phyloP scores from a whole-genome alignment of 2,113 vertebrate genomes.

The Tapirus terrestris region DNA sequence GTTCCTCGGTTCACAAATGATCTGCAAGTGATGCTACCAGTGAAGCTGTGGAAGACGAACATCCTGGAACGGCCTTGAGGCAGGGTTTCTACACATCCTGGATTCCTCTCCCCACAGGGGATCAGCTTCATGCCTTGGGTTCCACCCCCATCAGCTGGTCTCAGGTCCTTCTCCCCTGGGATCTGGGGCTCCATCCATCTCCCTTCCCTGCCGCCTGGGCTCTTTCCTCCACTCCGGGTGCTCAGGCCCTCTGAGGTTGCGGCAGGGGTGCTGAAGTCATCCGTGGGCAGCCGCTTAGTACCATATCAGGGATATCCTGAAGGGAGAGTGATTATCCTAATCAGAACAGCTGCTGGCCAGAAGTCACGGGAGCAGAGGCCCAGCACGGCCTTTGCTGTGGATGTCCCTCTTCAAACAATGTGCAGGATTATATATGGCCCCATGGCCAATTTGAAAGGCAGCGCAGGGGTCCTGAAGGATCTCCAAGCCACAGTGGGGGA shows the following conservation, averaged over 20 bases:
- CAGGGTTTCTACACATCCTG: background rate
- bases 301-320: too few species aligned
- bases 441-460: background rate
- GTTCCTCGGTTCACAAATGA: background rate
- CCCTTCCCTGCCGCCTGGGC: background rate
- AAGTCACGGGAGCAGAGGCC: background rate
- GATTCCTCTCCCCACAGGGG: background rate
- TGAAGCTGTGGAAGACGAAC: background rate
- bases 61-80: background rate
- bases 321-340: background rate
- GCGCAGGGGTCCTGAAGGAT: background rate
- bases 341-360: background rate
- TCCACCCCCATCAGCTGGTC: background rate
- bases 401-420: background rate
- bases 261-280: background rate
- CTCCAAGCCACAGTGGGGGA: background rate
- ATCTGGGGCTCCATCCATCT: background rate
- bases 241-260: background rate
- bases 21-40: background rate
- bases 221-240: background rate
- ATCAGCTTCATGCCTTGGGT: background rate
- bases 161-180: background rate
- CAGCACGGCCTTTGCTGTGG: background rate
- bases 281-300: background rate
- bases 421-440: background rate